These are phyloP conservation scores for Pangasius mekongensis DNA, from an alignment of 2,797 vertebrate species.

Conservation along the genomic window DNA sequence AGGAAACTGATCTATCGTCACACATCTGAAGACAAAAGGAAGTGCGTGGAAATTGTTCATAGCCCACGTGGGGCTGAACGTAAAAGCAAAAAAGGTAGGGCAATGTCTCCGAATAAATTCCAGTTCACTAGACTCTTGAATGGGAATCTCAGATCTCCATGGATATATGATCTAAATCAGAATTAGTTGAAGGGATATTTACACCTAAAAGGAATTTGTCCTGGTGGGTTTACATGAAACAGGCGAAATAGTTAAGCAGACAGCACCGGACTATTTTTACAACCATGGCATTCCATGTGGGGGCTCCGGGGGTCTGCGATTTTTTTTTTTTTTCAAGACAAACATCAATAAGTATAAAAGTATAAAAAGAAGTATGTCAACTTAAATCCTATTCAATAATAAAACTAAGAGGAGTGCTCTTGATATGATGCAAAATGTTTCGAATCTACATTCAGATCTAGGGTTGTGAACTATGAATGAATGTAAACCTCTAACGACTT, in stretches of 20 bases:
- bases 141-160: not conserved
- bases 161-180: not conserved
- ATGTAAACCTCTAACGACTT: not conserved
- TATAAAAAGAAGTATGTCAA: not conserved
- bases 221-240: not conserved
- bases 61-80: slow-evolving; percentile 53
- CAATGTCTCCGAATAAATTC: not conserved
- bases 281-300: not conserved
- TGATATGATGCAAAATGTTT: not conserved
- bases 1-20: slow-evolving; percentile 55
- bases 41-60: slow-evolving; percentile 54
- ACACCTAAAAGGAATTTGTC: not conserved
- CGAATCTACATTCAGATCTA: not conserved
- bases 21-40: slow-evolving; percentile 54
- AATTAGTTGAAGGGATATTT: not conserved
- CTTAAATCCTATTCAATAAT: not conserved
- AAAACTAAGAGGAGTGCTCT: not conserved
- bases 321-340: not conserved
- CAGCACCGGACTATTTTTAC: not conserved
- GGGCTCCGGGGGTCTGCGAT: not conserved
- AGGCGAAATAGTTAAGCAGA: not conserved
- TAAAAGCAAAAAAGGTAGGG: slow-evolving; percentile 55
- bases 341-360: not conserved
- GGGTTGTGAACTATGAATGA: not conserved
- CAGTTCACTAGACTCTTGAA: not conserved